Evolutionary conservation across 1,140 invertebrate species (phyloP).

Genomic region (Zaprionus lachaisei): DNA sequence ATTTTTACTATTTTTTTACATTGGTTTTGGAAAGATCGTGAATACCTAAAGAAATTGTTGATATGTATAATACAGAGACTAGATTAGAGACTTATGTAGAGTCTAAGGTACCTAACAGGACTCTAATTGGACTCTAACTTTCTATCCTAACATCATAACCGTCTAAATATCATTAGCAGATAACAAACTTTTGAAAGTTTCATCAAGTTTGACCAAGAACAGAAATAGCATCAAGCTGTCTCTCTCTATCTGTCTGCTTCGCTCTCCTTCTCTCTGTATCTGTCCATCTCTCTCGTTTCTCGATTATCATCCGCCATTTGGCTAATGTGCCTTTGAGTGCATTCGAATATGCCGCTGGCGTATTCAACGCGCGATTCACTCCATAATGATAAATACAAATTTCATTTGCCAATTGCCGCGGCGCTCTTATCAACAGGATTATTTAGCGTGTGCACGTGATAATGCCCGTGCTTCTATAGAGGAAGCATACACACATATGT

Average conservation of each 20-base stretch:
- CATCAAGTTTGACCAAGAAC: not conserved
- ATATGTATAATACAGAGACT: no score
- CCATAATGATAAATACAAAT: conserved; percentile 40
- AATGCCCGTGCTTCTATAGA: not conserved
- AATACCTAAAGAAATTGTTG: no score
- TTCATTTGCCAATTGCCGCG: conserved; percentile 40
- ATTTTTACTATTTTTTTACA: no score
- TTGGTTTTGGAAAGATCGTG: no score
- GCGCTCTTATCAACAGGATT: conserved; percentile 59
- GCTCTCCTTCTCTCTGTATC: no score
- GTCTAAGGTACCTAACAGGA: no score
- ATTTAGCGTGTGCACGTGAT: conserved; percentile 31
- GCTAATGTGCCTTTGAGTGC: conserved; percentile 1
- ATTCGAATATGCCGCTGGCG: not conserved
- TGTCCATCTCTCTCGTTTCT: not conserved
- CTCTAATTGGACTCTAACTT: no score
- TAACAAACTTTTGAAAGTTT: not conserved
- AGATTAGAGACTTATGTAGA: no score
- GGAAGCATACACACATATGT: not conserved
- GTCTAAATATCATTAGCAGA: no score
- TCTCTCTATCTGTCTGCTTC: not conserved
- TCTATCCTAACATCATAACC: no score
- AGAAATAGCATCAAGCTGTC: not conserved
- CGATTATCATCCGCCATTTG: not conserved
- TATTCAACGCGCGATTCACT: conserved; percentile 5